Percentiles rank a stretch among this genome's conserved stretches.
Conservation (phyloP, 2,888 invertebrate genomes). For the Drosophila nr. fundita region DNA sequence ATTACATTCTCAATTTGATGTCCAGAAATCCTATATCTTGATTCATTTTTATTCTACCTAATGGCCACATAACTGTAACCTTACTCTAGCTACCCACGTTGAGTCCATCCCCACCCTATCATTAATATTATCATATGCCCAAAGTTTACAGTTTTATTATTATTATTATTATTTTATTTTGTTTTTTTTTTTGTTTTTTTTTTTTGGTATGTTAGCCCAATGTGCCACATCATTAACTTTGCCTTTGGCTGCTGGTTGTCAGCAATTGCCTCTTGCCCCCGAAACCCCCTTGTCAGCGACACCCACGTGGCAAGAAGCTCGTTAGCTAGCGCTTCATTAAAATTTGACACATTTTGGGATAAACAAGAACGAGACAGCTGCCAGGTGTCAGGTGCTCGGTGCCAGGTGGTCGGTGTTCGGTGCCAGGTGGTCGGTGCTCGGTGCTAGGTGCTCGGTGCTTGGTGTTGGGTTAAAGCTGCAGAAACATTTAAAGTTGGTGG, state of each 20-base stretch:
- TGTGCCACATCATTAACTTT: constrained; percentile 49
- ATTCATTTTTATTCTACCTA: neutral
- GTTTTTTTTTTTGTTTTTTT: neutral
- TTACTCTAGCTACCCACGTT: constrained; percentile 5
- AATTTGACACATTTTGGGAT: constrained; percentile 70
- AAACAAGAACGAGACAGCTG: constrained; percentile 18
- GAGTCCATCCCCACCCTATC: neutral
- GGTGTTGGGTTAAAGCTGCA: constrained; percentile 44
- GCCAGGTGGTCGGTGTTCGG: neutral
- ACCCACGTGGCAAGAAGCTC: constrained; percentile 54
- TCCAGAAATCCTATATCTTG: neutral
- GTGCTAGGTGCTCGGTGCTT: constrained; percentile 1
- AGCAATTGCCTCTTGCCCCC: neutral
- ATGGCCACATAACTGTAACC: neutral
- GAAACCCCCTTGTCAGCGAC: neutral
- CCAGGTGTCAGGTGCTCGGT: neutral
- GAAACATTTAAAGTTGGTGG: constrained; percentile 43
- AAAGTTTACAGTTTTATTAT: constrained; percentile 20
- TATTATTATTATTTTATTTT: neutral
- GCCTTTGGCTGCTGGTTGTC: constrained; percentile 29
- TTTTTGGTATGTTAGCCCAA: neutral
- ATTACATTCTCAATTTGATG: neutral
- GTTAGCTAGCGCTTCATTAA: constrained; percentile 74
- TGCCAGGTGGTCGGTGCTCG: neutral
- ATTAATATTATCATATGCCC: constrained; percentile 12